phyloP scores from a whole-genome alignment of 2,888 invertebrate species.

The Melangyna quadrimaculata region DNA sequence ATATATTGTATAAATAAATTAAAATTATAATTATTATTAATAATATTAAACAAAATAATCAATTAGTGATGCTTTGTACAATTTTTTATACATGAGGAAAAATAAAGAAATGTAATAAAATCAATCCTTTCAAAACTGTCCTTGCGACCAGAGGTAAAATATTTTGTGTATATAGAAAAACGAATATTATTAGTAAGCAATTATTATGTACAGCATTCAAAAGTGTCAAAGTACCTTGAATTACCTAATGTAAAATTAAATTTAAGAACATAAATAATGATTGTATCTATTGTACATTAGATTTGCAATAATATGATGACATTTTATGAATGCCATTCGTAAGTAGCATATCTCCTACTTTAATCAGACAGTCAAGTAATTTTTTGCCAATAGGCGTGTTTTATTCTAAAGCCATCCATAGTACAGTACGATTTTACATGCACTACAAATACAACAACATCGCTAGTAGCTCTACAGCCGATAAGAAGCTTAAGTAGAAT shows the following conservation, averaged over 20 bases:
- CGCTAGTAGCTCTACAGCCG: too few relatives aligned
- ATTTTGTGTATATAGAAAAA: slow-evolving; percentile 1
- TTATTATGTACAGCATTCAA: slow-evolving; percentile 38
- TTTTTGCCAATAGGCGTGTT: too few relatives aligned
- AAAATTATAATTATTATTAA: neutral
- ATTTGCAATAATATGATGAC: too few relatives aligned
- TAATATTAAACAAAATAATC: slow-evolving; percentile 40
- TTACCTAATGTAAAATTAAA: slow-evolving; percentile 26
- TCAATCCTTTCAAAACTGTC: neutral
- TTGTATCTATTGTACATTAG: neutral
- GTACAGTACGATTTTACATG: too few relatives aligned
- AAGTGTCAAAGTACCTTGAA: slow-evolving; percentile 69
- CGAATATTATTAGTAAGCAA: neutral
- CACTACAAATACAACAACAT: too few relatives aligned
- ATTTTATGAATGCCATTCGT: too few relatives aligned
- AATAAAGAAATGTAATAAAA: neutral
- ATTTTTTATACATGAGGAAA: slow-evolving; percentile 51
- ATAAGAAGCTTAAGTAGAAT: too few relatives aligned
- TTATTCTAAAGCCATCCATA: too few relatives aligned
- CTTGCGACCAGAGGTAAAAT: slow-evolving; percentile 13
- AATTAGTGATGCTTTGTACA: slow-evolving; percentile 67
- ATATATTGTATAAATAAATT: neutral
- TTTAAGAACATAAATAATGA: neutral
- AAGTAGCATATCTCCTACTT: too few relatives aligned
- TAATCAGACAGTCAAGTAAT: too few relatives aligned